phyloP scores from a whole-genome alignment of 2,797 vertebrate species.

The Myripristis murdjan region DNA sequence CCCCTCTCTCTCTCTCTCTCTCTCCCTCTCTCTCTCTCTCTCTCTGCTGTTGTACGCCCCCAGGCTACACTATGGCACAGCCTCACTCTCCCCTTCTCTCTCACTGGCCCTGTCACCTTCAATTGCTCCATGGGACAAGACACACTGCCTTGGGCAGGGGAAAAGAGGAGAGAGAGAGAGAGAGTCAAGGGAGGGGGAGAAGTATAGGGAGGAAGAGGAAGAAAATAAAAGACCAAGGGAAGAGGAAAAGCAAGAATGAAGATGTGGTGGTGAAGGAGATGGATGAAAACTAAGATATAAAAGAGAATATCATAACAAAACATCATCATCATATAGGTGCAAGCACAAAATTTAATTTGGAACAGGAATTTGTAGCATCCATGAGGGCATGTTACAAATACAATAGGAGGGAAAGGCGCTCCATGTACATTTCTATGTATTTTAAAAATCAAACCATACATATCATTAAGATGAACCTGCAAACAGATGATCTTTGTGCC shows the following conservation, averaged over 20 bases:
- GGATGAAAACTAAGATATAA: neutral
- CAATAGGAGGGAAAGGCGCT: constrained; percentile 31
- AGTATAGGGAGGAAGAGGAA: constrained; percentile 11
- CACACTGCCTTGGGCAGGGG: constrained; percentile 61
- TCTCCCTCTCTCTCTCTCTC: neutral
- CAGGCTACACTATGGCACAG: constrained; percentile 61
- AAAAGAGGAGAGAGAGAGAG: constrained; percentile 47
- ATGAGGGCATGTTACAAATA: constrained; percentile 3
- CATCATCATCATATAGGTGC: no score
- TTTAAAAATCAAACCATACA: constrained; percentile 56
- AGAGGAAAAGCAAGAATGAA: constrained; percentile 7
- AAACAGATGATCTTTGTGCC: constrained; percentile 49
- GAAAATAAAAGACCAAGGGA: constrained; percentile 6
- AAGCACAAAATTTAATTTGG: no score
- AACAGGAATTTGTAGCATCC: no score
- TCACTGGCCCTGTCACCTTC: constrained; percentile 69
- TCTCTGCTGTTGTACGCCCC: constrained; percentile 58
- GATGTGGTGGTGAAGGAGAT: neutral
- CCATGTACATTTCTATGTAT: constrained; percentile 69
- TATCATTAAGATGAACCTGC: constrained; percentile 33
- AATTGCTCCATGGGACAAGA: constrained; percentile 66
- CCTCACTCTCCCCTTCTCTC: constrained; percentile 37
- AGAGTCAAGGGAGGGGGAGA: constrained; percentile 21
- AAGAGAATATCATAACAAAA: no score
- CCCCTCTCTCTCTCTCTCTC: neutral